Evolutionary conservation across 2,797 vertebrate genomes (phyloP), one percentile per base, ranked within the genome.

Genomic region (Prionace glauca): DNA sequence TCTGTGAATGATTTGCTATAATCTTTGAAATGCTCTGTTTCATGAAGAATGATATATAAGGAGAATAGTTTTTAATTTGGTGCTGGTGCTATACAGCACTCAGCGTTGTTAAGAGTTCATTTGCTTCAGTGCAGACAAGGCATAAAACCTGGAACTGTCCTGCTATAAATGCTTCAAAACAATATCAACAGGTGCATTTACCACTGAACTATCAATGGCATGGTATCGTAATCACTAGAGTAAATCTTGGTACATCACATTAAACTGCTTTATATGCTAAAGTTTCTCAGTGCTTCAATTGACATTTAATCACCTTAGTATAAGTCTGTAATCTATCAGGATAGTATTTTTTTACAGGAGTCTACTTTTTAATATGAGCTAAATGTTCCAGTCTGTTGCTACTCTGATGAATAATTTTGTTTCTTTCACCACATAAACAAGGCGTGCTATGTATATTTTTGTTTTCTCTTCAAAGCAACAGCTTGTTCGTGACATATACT

Each of bases 391-490:
- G 65, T 71, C n/a, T 94, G 92, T 94, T 94, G 92, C 36, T 50
- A 69, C 50, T 69, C 91, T 93, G 91, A 93, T 93, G 87, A 90
- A 90, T 56, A 65, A 84, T 91, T 91, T 62, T 91, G 67, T 94
- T 72, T 71, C 67, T 94, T 94, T 69, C 36, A 91, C 16, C 93
- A 50, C 26, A 32, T 72, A 94, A 91, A 72, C 69, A 45, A 74
- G 93, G 93, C 11, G 69, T 94, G 67, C 93, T 94, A 69, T 94
- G 93, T 50, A 71, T 94, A 69, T 72, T 94, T 94, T 50, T 94
- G 93, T 94, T 94, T 94, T 94, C 69, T 94, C 93, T 94, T 72
- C 93, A 94, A 94, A 94, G 93, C 67, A 94, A 94, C 71, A 94
- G 71, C 71, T 94, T 69, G 24, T 45, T 74, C 71, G 41, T 94